Evolutionary conservation across 2,113 vertebrate species (phyloP), one percentile per base, ranked within the genome.

Genomic region (Gambusia affinis): DNA sequence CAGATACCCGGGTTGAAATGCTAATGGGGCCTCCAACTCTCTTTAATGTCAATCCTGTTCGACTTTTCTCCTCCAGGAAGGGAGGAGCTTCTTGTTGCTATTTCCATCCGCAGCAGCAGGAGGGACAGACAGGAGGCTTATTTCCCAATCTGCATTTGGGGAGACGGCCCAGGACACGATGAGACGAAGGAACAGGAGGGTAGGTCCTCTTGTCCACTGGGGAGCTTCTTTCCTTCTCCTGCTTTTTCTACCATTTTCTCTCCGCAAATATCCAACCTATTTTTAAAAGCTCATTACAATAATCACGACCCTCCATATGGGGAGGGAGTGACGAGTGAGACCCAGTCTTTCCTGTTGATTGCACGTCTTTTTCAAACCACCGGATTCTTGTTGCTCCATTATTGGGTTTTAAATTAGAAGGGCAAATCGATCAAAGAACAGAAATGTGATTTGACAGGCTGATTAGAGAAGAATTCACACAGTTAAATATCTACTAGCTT

Each of bases 1-100:
- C 70, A 80, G 85, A 75, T 90, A 72, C 79, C 83, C 79, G 87
- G 88, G 89, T 87, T 90, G 91, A 94, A 94, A 94, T 94, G 92
- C 91, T 91, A 95, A 94, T 94, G 84, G 71, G 54, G 72, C 80
- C 75, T 90, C 89, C 89, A 87, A 78, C 77, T 79, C 82, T 82
- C 75, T 88, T 91, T 87, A 91, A 91, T 88, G 89, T 91, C 91
- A 94, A 82, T 82, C 79, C 82, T 69, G 69, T 64, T 87, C 80
- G 70, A 75, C 80, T 68, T 81, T 85, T 83, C 70, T 31, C 64
- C 64, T 4, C 64, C 73, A 72, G 76, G 81, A 75, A 73, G 76
- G 88, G 84, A 75, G 85, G 87, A 82, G 81, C 81, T 77, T 65
- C 62, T 75, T 57, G 71, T 84, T 84, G 76, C 76, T 27, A 83